Percentiles rank a stretch among this genome's conserved stretches.
phyloP scores from a whole-genome alignment of 2,113 vertebrate species.

The Gnathonemus echidnorhynchus region DNA sequence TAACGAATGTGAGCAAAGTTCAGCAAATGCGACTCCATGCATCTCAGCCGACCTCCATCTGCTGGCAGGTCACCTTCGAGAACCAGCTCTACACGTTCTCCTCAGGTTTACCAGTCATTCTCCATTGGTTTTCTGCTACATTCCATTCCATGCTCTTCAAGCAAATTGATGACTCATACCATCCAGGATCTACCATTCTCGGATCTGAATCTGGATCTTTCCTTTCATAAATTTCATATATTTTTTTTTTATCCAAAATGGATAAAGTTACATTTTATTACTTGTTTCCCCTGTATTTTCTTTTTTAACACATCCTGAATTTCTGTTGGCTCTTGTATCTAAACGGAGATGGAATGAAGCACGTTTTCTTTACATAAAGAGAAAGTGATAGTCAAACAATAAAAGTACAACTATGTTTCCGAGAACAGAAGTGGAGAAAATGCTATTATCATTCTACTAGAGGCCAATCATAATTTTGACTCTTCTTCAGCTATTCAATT shows the following conservation, averaged over 20 bases:
- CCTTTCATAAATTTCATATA: neutral
- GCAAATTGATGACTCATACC: neutral
- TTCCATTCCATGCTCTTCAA: neutral
- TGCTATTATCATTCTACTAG: conserved; percentile 8
- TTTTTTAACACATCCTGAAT: neutral
- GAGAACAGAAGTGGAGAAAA: neutral
- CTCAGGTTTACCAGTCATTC: neutral
- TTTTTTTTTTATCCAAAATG: neutral
- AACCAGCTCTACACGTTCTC: neutral
- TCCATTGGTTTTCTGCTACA: neutral
- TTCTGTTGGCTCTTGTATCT: too few relatives aligned
- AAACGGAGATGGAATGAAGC: neutral
- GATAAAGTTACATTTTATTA: neutral
- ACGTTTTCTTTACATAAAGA: neutral
- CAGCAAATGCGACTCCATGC: neutral
- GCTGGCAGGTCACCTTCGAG: neutral
- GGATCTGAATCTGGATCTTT: neutral
- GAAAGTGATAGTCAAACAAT: neutral
- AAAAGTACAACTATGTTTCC: neutral
- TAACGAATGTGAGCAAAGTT: neutral
- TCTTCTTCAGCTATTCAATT: conserved; percentile 5
- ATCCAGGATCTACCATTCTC: neutral
- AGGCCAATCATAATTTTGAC: conserved; percentile 4
- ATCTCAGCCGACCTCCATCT: neutral
- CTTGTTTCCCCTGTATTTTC: neutral